These are phyloP conservation scores for Ophioninae sp. DNA, from an alignment of 2,888 invertebrate genomes.

Conservation along the genomic window DNA sequence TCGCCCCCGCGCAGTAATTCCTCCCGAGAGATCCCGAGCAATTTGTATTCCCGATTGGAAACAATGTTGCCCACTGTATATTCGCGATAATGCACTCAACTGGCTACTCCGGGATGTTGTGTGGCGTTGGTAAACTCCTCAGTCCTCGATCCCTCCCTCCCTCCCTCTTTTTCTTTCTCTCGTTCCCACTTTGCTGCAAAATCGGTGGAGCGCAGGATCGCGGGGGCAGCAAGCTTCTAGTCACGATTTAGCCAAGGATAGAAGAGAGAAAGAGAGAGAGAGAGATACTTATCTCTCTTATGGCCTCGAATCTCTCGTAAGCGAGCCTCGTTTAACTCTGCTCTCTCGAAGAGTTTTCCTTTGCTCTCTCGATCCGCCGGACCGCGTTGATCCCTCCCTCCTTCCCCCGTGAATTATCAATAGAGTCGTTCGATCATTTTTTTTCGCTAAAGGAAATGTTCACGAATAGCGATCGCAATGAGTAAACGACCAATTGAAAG, in stretches of 20 bases:
- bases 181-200: constrained; percentile 41
- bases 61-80: constrained; percentile 76
- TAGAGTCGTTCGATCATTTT: not conserved
- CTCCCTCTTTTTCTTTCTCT: constrained; percentile 20
- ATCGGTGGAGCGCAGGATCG: constrained; percentile 54
- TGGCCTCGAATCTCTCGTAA: constrained; percentile 69
- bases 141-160: constrained; percentile 5
- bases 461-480: not conserved
- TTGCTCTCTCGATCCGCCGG: constrained; percentile 33
- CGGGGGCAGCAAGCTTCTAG: constrained; percentile 73
- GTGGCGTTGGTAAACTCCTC: constrained; percentile 26
- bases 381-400: constrained; percentile 35
- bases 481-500: not conserved
- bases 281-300: constrained; percentile 77
- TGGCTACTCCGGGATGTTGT: constrained; percentile 53
- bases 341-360: constrained; percentile 50
- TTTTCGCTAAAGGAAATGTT: not conserved
- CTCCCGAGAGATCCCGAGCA: constrained; percentile 66
- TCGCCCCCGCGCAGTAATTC: constrained; percentile 21
- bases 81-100: constrained; percentile 73
- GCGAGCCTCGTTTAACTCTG: constrained; percentile 61
- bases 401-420: constrained; percentile 4
- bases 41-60: constrained; percentile 77
- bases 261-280: constrained; percentile 63
- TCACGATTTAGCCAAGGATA: constrained; percentile 81